These are phyloP conservation scores for Hemiscyllium ocellatum DNA, from an alignment of 2,113 vertebrate genomes.

Conservation along the genomic window DNA sequence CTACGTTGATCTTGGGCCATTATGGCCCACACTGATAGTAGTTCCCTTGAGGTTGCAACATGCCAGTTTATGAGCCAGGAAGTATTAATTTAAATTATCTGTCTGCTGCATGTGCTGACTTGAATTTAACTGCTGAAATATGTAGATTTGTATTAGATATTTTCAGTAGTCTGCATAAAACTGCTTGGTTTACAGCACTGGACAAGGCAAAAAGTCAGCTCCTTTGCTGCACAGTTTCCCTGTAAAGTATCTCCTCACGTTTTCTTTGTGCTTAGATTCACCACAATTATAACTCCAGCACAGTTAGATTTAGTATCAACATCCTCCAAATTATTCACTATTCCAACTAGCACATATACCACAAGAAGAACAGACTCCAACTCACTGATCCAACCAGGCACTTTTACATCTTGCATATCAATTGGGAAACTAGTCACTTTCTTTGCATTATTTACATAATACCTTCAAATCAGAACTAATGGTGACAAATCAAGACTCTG, in stretches of 20 bases:
- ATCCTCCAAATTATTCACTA: no score
- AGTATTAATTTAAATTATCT: conserved; percentile 18
- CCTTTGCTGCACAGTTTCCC: neutral
- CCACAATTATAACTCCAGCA: neutral
- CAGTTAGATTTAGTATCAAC: no score
- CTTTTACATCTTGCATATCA: no score
- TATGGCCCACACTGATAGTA: neutral
- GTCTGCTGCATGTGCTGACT: neutral
- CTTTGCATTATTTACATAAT: neutral
- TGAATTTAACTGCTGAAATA: neutral
- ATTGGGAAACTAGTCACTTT: no score
- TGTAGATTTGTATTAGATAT: neutral
- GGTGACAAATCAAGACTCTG: neutral
- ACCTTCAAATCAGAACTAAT: no score
- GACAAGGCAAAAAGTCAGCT: neutral
- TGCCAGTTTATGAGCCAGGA: neutral
- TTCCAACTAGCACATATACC: neutral
- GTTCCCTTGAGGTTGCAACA: neutral
- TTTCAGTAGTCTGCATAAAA: neutral
- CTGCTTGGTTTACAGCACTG: no score
- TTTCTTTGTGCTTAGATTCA: neutral
- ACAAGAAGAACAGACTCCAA: neutral
- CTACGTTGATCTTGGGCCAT: neutral
- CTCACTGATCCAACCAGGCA: neutral
- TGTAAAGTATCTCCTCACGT: neutral